Conservation (phyloP, 1,140 invertebrate species). For the Pogonognathellus flavescens region DNA sequence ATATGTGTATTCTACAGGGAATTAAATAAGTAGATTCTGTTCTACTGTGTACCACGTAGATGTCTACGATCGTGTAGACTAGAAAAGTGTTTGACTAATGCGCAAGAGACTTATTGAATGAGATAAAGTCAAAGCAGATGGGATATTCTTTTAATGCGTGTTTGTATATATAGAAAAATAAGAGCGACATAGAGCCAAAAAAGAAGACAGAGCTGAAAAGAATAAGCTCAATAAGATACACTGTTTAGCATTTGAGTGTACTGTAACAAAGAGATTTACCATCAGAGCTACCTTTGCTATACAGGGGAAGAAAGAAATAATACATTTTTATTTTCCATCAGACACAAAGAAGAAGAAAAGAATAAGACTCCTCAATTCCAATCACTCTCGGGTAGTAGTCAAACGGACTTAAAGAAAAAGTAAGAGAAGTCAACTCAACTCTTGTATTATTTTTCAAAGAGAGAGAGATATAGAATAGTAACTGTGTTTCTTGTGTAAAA, state of each 20-base stretch:
- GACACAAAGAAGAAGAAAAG: not conserved
- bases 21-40: conserved; percentile 32
- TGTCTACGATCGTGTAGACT: not conserved
- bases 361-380: conserved; percentile 22
- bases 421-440: not conserved
- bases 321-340: no score
- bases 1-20: not conserved
- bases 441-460: not conserved
- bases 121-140: conserved; percentile 40
- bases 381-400: not conserved
- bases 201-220: not conserved
- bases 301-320: no score
- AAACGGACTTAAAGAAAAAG: not conserved
- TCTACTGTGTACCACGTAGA: not conserved
- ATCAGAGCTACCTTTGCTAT: no score
- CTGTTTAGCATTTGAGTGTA: no score
- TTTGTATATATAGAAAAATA: conserved; percentile 6
- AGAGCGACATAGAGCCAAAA: conserved; percentile 1
- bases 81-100: conserved; percentile 33
- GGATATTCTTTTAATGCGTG: conserved; percentile 17
- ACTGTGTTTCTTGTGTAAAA: no score
- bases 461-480: no score
- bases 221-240: not conserved
- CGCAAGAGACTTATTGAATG: conserved; percentile 25
- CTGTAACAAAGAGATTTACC: no score